phyloP scores from a whole-genome alignment of 1,140 invertebrate species.

The Mylabris phalerata region DNA sequence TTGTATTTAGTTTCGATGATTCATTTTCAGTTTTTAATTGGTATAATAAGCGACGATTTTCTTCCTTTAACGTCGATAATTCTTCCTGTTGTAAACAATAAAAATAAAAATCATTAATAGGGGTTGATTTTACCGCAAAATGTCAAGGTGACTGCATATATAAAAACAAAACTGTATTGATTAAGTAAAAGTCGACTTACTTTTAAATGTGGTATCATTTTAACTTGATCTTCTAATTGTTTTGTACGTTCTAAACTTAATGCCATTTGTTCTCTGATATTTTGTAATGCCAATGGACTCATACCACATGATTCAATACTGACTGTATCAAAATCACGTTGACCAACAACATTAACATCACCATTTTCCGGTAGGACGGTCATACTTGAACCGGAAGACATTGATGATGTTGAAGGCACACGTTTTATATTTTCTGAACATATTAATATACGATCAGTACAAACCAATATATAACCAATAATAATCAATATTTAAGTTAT shows the following conservation, averaged over 20 bases:
- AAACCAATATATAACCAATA: constrained; percentile 6
- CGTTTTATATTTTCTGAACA: constrained; percentile 25
- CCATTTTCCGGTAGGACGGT: constrained; percentile 28
- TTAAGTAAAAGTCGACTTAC: constrained; percentile 43
- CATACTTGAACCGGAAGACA: constrained; percentile 31
- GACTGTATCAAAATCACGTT: constrained; percentile 32
- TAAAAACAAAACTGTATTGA: not conserved
- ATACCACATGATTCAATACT: constrained; percentile 35
- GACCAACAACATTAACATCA: constrained; percentile 9
- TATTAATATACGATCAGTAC: constrained; percentile 12
- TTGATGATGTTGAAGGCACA: constrained; percentile 29
- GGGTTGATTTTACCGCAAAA: too few species aligned
- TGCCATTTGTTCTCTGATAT: constrained; percentile 69
- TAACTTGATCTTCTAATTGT: constrained; percentile 79
- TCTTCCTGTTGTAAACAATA: constrained; percentile 39
- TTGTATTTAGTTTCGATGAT: constrained; percentile 39
- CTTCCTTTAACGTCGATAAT: constrained; percentile 63
- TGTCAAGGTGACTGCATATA: not conserved
- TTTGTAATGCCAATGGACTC: constrained; percentile 42
- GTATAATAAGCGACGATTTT: constrained; percentile 59
- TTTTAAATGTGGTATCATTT: constrained; percentile 74
- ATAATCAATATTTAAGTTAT: not conserved
- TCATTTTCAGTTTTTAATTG: constrained; percentile 47
- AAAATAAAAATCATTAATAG: not conserved
- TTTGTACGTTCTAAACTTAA: constrained; percentile 66